Evolutionary conservation across 2,888 invertebrate genomes (phyloP), one percentile per base, ranked within the genome.

Genomic region (Cinara cedri): DNA sequence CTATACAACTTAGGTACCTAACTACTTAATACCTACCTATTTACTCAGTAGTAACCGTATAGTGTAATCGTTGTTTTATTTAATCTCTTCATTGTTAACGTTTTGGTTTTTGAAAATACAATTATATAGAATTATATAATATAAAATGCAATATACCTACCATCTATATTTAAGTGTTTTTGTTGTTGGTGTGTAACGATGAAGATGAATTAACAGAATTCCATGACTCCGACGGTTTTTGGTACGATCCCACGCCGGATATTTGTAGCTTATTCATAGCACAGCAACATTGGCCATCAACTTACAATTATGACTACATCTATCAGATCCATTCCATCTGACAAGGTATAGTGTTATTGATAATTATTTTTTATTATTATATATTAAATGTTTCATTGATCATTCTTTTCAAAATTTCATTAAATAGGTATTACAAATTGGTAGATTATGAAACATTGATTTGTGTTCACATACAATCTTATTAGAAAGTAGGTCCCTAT

Each of bases 321-420:
- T n/a, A 82, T 82, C 72, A 81, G 82, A 60, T 82, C 82, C 80
- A 83, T 83, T 49, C 83, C 83, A 54, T 78, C 81, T 80, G 83
- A 83, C 82, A 83, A 83, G 82, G 83, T 83, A 82, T 80, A 34
- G 51, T 49, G 11, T n/a, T n/a, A n/a, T n/a, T 3, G n/a, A 34
- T 49, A n/a, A n/a, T n/a, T n/a, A n/a, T n/a, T n/a, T n/a, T 46
- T 26, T 24, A 66, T 19, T 34, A 26, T 1, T 0, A 26, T 60
- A 60, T 26, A 0, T 26, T 9, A 8, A 34, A 3, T 3, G 57
- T 11, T 63, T 55, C 16, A 10, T 66, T 14, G 34, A 34, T 55
- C 3, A 55, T 55, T 3, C 21, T 21, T n/a, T 54, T n/a, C 6
- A 16, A 16, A 16, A 14, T 51, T n/a, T 1, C 19, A n/a, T 54